Evolutionary conservation across 2,113 vertebrate genomes (phyloP).

Genomic region (Arothron firmamentum): DNA sequence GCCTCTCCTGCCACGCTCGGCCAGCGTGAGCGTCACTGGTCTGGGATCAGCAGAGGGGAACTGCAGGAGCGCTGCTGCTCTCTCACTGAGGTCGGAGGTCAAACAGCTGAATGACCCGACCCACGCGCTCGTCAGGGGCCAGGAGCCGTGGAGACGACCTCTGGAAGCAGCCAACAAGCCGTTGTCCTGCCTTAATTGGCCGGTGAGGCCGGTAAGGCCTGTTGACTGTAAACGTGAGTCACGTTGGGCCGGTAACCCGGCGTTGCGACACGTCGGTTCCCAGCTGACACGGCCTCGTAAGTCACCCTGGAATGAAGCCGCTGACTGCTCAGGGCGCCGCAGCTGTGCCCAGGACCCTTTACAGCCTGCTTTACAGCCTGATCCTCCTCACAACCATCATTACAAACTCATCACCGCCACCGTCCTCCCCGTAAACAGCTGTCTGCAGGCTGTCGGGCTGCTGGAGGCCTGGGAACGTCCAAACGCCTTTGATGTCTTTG

Average conservation of each 20-base stretch:
- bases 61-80: conserved; percentile 1
- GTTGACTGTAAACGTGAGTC: conserved; percentile 4
- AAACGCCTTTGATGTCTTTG: conserved; percentile 30
- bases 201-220: not conserved
- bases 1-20: not conserved
- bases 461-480: conserved; percentile 39
- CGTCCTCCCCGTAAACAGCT: conserved; percentile 57
- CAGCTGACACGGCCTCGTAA: conserved; percentile 15
- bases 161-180: too few relatives aligned
- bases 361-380: conserved; percentile 42
- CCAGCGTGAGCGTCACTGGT: not conserved
- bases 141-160: not conserved
- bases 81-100: conserved; percentile 34
- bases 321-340: conserved; percentile 32
- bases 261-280: conserved; percentile 14
- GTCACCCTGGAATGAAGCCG: conserved; percentile 40
- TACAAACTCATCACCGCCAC: conserved; percentile 49
- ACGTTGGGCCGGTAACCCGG: conserved; percentile 17
- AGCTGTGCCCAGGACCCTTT: conserved; percentile 46
- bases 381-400: conserved; percentile 59
- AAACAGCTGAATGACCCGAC: conserved; percentile 29
- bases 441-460: conserved; percentile 35
- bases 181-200: not conserved
- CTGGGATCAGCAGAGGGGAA: conserved; percentile 7
- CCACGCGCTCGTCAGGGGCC: not conserved